A percentile compares a stretch with the other conserved stretches of the same genome.
phyloP scores from a whole-genome alignment of 2,797 vertebrate species.

The Antrozous pallidus region DNA sequence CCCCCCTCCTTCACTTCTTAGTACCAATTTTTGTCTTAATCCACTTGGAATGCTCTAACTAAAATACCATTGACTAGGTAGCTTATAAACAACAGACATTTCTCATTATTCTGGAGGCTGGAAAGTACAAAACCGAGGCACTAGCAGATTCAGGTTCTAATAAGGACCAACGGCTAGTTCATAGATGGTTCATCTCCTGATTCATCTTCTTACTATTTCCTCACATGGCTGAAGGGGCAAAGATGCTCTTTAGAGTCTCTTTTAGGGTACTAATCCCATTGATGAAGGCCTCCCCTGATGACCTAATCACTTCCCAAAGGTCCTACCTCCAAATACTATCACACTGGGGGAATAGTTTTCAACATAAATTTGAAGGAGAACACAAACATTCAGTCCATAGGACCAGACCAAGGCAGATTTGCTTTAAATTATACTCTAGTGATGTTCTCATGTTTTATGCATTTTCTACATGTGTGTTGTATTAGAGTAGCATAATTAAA shows the following conservation, averaged over 20 bases:
- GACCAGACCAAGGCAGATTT: neutral
- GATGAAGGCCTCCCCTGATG: neutral
- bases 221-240: neutral
- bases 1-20: neutral
- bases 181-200: neutral
- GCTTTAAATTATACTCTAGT: conserved; percentile 15
- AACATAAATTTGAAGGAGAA: neutral
- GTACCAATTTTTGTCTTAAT: neutral
- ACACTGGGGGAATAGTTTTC: neutral
- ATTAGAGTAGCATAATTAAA: conserved; percentile 31
- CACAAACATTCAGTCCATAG: neutral
- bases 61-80: neutral
- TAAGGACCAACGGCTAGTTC: neutral
- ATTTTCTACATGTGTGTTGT: neutral
- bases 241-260: neutral
- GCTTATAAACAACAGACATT: neutral
- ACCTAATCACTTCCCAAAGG: neutral
- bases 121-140: neutral
- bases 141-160: neutral
- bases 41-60: neutral
- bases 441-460: neutral
- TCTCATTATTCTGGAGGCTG: neutral
- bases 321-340: neutral
- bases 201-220: neutral
- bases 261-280: neutral